Evolutionary conservation across 2,797 vertebrate species (phyloP), one percentile per base, ranked within the genome.

Genomic region (Sylvilagus floridanus): DNA sequence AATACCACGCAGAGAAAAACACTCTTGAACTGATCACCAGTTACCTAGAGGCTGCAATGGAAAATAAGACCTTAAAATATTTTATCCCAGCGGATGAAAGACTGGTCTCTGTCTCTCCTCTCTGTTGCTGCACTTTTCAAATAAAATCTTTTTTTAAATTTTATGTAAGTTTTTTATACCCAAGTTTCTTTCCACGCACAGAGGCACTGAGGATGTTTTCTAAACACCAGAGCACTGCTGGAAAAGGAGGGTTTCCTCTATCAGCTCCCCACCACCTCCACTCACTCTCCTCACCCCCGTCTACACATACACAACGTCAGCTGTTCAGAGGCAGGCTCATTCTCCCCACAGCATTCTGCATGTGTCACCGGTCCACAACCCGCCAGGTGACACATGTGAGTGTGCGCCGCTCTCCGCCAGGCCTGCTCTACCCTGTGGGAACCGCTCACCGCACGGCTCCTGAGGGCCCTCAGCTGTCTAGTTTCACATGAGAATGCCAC

Each of bases 281-380:
- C 42, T 7, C 35, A 8, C 1, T 42, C 42, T 42, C 42, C 42
- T 42, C 42, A 42, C 42, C 7, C 42, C 42, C 8, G 42, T 42
- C 7, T 8, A 1, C 42, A 1, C 12, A 2, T 2, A 4, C 1
- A 14, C 14, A 30, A 16, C 62, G 60, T 72, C 47, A 60, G 47
- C 1, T 17, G 87, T 42, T n/a, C 16, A 60, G 78, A 83, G 35
- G 42, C 0, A 28, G 30, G 71, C 10, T 17, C 50, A 1, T 1
- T 37, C 16, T 6, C n/a, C 1, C 35, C 10, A 50, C 32, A 1
- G 26, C 1, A 9, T 10, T 26, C 24, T 0, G 21, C 2, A 7
- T 0, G 0, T 0, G 2, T 2, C 7, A 0, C 0, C 5, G 26
- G 10, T 50, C 71, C 0, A 5, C 7, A 2, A 17, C 71, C 50